Evolutionary conservation across 1,140 invertebrate species (phyloP), one percentile per base, ranked within the genome.

Genomic region (Tetragnatha versicolor): DNA sequence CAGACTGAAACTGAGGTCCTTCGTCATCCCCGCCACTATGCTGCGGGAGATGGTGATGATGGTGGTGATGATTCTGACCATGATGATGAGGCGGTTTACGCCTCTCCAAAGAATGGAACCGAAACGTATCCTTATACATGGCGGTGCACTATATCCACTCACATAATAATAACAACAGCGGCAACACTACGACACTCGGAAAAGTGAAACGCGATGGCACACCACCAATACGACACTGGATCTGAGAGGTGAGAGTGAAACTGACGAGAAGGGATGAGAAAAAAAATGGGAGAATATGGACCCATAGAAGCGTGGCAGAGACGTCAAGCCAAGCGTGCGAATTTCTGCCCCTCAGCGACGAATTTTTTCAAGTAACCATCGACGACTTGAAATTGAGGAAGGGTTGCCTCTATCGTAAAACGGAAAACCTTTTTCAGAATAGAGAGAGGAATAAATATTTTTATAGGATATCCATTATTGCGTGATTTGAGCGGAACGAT

Each of bases 161-260:
- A 65, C 37, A 65, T 65, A 12, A 25, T 35, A 31, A 31, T 17
- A 65, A 17, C 60, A 35, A 29, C 20, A 25, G 12, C 31, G 25
- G 35, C 31, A 14, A 31, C 14, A 60, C 5, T 33, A 65, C 10
- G n/a, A 17, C 29, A 10, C 14, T 17, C 31, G 27, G 2, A 3
- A 58, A 7, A 33, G 5, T 2, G 35, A 58, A 58, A 3, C 0
- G 1, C 31, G 35, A 35, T n/a, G 29, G 4, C 61, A 27, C 61
- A 31, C 35, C 61, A 42, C 35, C 61, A 27, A 65, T 10, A 25
- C 22, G 10, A 42, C 61, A 42, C 35, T 65, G 35, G 29, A 63
- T 65, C 61, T 27, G 61, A 47, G n/a, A n/a, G n/a, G 7, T 63
- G 72, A 75, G 72, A 75, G 72, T 75, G 72, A 75, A 75, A 75